Evolutionary conservation across 2,113 vertebrate genomes (phyloP), one percentile per base, ranked within the genome.

Genomic region (Muscicapa adusta): DNA sequence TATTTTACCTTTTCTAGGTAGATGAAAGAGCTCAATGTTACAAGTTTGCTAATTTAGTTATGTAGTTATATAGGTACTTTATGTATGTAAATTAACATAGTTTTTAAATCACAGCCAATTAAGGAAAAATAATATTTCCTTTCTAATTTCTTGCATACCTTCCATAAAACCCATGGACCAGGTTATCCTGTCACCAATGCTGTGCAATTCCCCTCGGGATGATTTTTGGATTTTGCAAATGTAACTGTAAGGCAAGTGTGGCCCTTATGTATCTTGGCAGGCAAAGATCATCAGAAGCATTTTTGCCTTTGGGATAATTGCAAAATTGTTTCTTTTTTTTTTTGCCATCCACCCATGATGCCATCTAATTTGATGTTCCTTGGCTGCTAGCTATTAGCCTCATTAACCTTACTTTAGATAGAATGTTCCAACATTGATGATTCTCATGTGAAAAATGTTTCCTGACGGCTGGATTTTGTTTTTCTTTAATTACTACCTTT

Each of bases 401-500:
- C 96, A 96, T 97, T 96, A 97, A 96, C 95, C 94, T 96, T 88
- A 68, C 75, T 95, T 91, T 48, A 48, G 95, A 93, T 93, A 90
- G 65, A 91, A 31, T 2, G 1, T 96, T 96, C 94, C 94, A 96
- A 50, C 93, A 86, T 91, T 86, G 94, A 90, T 96, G 75, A 96
- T 96, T 96, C 92, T 95, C 90, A 84, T 93, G 93, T 96, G 96
- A 97, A 96, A 91, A 96, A 94, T 94, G 53, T 61, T 97, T 97
- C 93, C 95, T 96, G 92, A 91, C 0, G 47, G 56, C 86, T 96
- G 90, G 92, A 95, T 96, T 96, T 96, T 96, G 93, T 96, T 97
- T 96, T 93, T 94, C 85, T 96, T 96, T 95, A 86, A 94, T 96
- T 96, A 93, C 92, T 97, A 95, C 95, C 96, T 97, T 97, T 94